Evolutionary conservation across 2,113 vertebrate species (phyloP).

Genomic region (Toxotes jaculatrix): DNA sequence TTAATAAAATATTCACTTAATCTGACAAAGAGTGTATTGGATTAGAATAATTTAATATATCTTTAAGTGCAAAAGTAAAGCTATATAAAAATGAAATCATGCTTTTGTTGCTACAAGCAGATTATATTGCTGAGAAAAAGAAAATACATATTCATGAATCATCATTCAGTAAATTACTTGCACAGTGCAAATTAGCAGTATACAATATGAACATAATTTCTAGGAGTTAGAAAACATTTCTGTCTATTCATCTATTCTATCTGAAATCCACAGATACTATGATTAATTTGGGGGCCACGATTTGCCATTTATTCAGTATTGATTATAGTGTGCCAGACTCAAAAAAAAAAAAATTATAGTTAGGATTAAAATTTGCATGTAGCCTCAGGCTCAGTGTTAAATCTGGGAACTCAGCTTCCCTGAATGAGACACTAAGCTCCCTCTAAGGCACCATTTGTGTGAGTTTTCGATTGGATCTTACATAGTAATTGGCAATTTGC

Average conservation of each 20-base stretch:
- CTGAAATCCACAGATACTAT: not conserved
- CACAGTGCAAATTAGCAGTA: not conserved
- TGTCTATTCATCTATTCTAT: not conserved
- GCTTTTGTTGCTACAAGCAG: too few species aligned
- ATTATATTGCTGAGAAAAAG: too few species aligned
- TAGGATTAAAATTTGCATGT: conserved; percentile 55
- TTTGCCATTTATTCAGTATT: conserved; percentile 36
- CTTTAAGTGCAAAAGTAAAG: too few species aligned
- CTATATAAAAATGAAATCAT: too few species aligned
- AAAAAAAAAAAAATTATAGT: conserved; percentile 7
- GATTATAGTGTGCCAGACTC: conserved; percentile 20
- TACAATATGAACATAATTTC: not conserved
- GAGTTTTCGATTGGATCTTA: conserved; percentile 28
- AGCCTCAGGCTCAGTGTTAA: conserved; percentile 29
- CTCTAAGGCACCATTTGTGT: conserved; percentile 40
- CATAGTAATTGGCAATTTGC: conserved; percentile 58
- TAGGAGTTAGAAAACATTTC: not conserved
- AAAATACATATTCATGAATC: too few species aligned
- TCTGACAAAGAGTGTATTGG: too few species aligned
- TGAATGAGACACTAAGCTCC: conserved; percentile 33
- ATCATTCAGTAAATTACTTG: too few species aligned
- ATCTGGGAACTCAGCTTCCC: conserved; percentile 24
- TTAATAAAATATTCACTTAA: too few species aligned
- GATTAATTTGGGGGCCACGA: conserved; percentile 4
- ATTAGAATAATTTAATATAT: too few species aligned